Evolutionary conservation across 2,797 vertebrate genomes (phyloP).

Genomic region (Denticeps clupeoides): DNA sequence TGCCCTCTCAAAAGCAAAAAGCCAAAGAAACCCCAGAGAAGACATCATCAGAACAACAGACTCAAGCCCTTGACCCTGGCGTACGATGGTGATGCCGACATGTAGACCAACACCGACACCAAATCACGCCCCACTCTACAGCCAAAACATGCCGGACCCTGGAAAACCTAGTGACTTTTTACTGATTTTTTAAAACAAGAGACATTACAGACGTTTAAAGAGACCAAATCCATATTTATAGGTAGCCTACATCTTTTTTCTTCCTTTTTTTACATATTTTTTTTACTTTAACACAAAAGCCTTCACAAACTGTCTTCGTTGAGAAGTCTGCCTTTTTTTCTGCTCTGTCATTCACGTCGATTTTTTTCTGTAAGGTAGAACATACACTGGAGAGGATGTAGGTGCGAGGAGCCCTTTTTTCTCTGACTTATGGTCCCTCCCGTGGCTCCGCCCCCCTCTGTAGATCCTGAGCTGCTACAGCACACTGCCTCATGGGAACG

Average conservation of each 20-base stretch:
- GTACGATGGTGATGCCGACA: conserved; percentile 93
- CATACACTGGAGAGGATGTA: conserved; percentile 18
- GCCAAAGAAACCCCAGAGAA: conserved; percentile 95
- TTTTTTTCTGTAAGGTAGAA: conserved; percentile 27
- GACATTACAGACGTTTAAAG: conserved; percentile 34
- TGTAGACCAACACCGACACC: conserved; percentile 57
- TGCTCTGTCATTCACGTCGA: conserved; percentile 25
- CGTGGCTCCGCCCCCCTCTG: conserved; percentile 6
- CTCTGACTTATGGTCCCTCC: not conserved
- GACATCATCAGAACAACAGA: conserved; percentile 78
- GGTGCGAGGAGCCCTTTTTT: conserved; percentile 41
- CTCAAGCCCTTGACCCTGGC: conserved; percentile 95
- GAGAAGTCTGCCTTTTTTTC: conserved; percentile 49
- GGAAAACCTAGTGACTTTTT: conserved; percentile 18
- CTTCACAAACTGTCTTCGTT: conserved; percentile 50
- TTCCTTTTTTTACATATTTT: conserved; percentile 1
- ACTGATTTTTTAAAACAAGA: no score
- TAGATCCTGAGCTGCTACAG: not conserved
- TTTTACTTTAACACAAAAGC: conserved; percentile 44
- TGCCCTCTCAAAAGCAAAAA: conserved; percentile 72
- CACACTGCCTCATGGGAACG: not conserved
- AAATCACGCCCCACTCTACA: no score
- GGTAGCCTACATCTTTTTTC: conserved; percentile 29
- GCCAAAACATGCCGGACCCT: no score
- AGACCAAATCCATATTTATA: conserved; percentile 31